Base-by-base conservation (phyloP, 2,113 vertebrate species). In the Rhinoderma darwinii region DNA sequence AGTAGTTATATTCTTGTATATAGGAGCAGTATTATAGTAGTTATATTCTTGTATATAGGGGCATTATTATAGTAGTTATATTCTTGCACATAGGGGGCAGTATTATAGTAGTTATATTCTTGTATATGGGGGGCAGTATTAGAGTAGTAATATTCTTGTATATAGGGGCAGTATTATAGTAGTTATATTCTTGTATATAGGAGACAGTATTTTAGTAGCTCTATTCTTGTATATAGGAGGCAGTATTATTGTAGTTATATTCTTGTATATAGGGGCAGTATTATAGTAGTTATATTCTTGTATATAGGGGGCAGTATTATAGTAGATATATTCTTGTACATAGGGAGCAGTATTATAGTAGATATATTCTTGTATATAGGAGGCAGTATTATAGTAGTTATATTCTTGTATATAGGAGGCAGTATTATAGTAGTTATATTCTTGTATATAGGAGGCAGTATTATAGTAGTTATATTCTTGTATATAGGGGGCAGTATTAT, bases 191-290 rank as follows among this genome's bases (percentile, higher is more conserved):
- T 63, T 63, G n/a, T 63, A 63, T 0, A 70, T 70, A 37, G 66
- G 32, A 12, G 66, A 32, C 32, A 70, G 66, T 70, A 66, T 66
- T 66, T 32, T 66, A 66, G 27, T 66, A 66, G 66, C 9, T 70
- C 37, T 70, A 70, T 70, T 70, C 66, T 70, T 70, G 66, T 70
- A 70, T 17, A 70, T 70, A 70, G 66, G 66, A n/a, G n/a, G 54
- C 54, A 59, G 54, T 59, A 59, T 59, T 59, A 59, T 59, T n/a
- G 54, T 25, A 59, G 54, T 59, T 59, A 59, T 59, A 59, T 59
- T 59, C 54, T 59, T 59, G 54, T n/a, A 59, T 5, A 59, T n/a
- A 59, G 54, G 54, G n/a, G 9, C 54, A 59, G 54, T 59, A 59
- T 59, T 59, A 59, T 59, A 59, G 54, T 59, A 59, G 54, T 10